phyloP scores from a whole-genome alignment of 2,113 vertebrate genomes.

The Leuciscus idus region DNA sequence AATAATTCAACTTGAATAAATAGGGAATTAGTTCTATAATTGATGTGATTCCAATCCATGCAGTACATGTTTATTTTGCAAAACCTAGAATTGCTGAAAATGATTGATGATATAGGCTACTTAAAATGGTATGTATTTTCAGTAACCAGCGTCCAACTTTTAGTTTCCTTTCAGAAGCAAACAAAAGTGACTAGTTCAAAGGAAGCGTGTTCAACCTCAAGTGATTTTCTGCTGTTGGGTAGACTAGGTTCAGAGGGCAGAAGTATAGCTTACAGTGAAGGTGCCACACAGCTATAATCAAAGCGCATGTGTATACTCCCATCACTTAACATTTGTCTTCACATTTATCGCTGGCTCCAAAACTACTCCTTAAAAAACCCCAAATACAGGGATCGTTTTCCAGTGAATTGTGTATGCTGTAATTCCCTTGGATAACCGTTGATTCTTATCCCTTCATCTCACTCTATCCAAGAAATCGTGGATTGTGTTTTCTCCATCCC shows the following conservation, averaged over 20 bases:
- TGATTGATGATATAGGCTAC: background rate
- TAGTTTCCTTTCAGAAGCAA: conserved; percentile 3
- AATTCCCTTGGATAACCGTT: conserved; percentile 22
- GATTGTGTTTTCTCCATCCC: background rate
- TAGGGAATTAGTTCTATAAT: background rate
- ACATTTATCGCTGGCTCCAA: conserved; percentile 18
- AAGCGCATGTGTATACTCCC: conserved; percentile 13
- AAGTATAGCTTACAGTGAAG: conserved; percentile 25
- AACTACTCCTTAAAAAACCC: conserved; percentile 19
- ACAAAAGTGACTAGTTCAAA: conserved; percentile 25
- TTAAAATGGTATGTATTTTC: background rate
- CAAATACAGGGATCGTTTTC: conserved; percentile 30
- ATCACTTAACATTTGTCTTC: conserved; percentile 27
- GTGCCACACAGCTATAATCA: conserved; percentile 30
- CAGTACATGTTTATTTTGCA: conserved; percentile 17
- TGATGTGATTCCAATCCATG: conserved; percentile 15
- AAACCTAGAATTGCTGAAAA: background rate
- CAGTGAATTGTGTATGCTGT: conserved; percentile 28
- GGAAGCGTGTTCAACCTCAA: background rate
- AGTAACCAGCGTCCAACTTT: background rate
- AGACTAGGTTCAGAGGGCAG: background rate
- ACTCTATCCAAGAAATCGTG: conserved; percentile 10
- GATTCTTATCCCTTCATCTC: background rate
- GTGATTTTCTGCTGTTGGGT: background rate
- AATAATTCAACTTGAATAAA: conserved; percentile 32